Percentiles rank a stretch among this genome's conserved stretches.
phyloP scores from a whole-genome alignment of 92 coral and sea anemone species.

The Chrysogorgia sp. region DNA sequence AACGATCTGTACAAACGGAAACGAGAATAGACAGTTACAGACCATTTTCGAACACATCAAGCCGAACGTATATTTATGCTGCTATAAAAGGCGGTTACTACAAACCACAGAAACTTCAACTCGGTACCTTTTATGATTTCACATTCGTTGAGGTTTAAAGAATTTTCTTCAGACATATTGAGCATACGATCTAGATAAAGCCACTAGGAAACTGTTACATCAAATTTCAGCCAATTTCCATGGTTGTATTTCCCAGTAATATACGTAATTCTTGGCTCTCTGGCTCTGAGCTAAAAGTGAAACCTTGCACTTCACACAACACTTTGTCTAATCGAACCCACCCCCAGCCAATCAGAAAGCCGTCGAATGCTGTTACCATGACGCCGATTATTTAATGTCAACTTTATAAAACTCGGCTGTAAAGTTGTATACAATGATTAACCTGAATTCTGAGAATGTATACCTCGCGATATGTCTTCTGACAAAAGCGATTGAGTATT shows the following conservation, averaged over 20 bases:
- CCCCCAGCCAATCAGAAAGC: conserved; percentile 62
- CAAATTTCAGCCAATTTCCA: background rate
- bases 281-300: background rate
- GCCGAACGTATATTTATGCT: background rate
- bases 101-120: conserved; percentile 38
- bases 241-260: background rate
- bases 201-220: background rate
- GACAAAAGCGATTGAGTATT: too few relatives aligned
- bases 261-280: background rate
- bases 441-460: too few relatives aligned
- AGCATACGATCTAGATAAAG: background rate
- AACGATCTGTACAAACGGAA: conserved; percentile 72
- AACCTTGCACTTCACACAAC: background rate
- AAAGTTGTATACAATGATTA: too few relatives aligned
- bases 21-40: background rate
- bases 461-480: too few relatives aligned
- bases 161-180: conserved; percentile 90
- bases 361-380: conserved; percentile 56
- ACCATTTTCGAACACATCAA: conserved; percentile 22
- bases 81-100: background rate
- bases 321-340: background rate
- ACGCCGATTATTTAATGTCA: conserved; percentile 12
- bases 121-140: conserved; percentile 84
- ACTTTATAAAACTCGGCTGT: too few relatives aligned
- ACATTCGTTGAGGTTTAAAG: conserved; percentile 65